Percentiles rank a stretch among this genome's conserved stretches.
Evolutionary conservation across 2,797 vertebrate genomes (phyloP).

Genomic region (Sebastes vulpes): DNA sequence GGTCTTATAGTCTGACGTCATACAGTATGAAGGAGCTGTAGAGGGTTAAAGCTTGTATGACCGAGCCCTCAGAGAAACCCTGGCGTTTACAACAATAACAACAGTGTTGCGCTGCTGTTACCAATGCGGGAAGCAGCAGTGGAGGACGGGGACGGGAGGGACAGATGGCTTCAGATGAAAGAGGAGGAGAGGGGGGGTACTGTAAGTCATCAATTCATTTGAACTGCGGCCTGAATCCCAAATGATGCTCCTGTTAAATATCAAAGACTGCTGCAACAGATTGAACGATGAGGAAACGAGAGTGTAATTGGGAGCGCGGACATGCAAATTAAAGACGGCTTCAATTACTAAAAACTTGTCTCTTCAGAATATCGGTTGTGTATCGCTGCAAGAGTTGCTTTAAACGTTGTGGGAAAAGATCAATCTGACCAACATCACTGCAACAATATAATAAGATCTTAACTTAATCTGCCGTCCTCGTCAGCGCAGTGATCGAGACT

Average conservation of each 20-base stretch:
- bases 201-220: conserved; percentile 54
- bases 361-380: neutral
- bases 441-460: neutral
- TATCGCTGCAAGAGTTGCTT: neutral
- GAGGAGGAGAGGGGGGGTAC: neutral
- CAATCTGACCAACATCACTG: neutral
- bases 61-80: neutral
- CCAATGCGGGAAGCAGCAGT: neutral
- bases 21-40: neutral
- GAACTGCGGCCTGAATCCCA: conserved; percentile 55
- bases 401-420: neutral
- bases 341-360: conserved; percentile 17
- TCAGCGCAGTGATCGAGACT: too few relatives aligned
- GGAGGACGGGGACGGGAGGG: neutral
- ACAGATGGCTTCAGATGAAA: conserved; percentile 71
- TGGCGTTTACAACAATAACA: neutral
- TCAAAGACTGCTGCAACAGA: conserved; percentile 70
- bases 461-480: neutral
- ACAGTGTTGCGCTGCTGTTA: neutral
- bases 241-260: conserved; percentile 47
- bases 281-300: conserved; percentile 23
- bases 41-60: neutral
- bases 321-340: conserved; percentile 37
- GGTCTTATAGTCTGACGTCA: neutral
- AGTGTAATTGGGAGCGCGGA: conserved; percentile 61